phyloP scores from a whole-genome alignment of 2,888 invertebrate species.

The Leptogaster cylindrica region DNA sequence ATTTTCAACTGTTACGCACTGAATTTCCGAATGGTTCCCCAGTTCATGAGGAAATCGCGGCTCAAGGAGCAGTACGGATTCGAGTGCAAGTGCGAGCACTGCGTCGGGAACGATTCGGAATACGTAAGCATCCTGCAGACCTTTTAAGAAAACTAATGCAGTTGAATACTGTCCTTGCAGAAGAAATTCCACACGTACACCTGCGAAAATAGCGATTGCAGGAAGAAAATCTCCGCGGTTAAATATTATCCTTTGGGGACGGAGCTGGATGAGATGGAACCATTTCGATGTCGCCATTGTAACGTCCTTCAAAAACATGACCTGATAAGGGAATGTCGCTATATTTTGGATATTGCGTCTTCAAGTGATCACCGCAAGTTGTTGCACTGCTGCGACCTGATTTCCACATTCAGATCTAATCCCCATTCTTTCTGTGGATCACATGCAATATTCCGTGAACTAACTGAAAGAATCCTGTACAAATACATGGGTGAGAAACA shows the following conservation, averaged over 20 bases:
- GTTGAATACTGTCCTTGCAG: not conserved
- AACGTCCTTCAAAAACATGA: no score
- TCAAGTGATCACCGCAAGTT: no score
- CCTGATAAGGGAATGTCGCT: no score
- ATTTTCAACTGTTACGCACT: slow-evolving; percentile 86
- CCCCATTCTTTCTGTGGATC: no score
- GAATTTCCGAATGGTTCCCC: slow-evolving; percentile 70
- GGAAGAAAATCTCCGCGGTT: not conserved
- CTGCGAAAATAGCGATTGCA: slow-evolving; percentile 18
- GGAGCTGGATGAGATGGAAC: not conserved
- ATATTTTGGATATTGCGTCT: no score
- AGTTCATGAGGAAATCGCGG: slow-evolving; percentile 66
- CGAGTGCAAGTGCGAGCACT: slow-evolving; percentile 75
- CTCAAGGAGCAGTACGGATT: slow-evolving; percentile 78
- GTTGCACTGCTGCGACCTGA: no score
- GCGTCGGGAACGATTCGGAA: slow-evolving; percentile 55
- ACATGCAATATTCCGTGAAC: no score
- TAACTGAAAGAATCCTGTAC: no score
- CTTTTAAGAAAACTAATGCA: not conserved
- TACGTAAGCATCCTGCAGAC: slow-evolving; percentile 25
- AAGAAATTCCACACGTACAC: slow-evolving; percentile 13
- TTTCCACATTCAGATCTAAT: no score
- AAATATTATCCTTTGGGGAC: not conserved
- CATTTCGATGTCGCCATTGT: no score
- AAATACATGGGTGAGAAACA: no score